phyloP scores from a whole-genome alignment of 2,888 invertebrate genomes.

The Callyntrura guangdongensis region DNA sequence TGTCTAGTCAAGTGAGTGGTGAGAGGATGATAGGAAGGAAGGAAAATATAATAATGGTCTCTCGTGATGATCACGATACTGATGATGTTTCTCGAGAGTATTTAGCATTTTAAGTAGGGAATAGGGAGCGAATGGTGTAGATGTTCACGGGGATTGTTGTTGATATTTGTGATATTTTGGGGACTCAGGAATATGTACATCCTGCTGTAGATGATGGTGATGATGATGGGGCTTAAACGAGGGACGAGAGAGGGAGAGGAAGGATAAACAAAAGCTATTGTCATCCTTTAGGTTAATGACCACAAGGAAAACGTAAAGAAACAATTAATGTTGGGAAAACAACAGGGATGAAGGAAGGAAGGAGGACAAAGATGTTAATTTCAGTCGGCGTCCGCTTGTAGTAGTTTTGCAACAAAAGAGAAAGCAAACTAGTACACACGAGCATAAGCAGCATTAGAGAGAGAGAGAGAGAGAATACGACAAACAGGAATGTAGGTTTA shows the following conservation, averaged over 20 bases:
- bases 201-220: neutral
- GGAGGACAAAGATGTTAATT: constrained; percentile 76
- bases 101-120: constrained; percentile 15
- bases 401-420: constrained; percentile 52
- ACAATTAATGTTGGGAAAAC: constrained; percentile 73
- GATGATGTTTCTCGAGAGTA: constrained; percentile 7
- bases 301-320: constrained; percentile 73
- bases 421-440: constrained; percentile 4
- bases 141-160: too few relatives aligned
- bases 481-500: neutral
- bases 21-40: constrained; percentile 14
- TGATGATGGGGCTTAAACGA: constrained; percentile 25
- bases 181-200: too few relatives aligned
- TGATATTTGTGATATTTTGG: too few relatives aligned
- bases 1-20: constrained; percentile 6
- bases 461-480: too few relatives aligned
- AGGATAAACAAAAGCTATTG: constrained; percentile 73
- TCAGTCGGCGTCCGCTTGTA: constrained; percentile 41
- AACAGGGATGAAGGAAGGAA: constrained; percentile 56
- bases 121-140: too few relatives aligned
- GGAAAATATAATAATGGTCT: neutral
- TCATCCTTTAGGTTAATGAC: constrained; percentile 78
- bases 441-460: neutral
- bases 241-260: constrained; percentile 18
- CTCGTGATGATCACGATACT: constrained; percentile 1